Conservation (phyloP, 2,888 invertebrate genomes). For the Eupithecia dodoneata region DNA sequence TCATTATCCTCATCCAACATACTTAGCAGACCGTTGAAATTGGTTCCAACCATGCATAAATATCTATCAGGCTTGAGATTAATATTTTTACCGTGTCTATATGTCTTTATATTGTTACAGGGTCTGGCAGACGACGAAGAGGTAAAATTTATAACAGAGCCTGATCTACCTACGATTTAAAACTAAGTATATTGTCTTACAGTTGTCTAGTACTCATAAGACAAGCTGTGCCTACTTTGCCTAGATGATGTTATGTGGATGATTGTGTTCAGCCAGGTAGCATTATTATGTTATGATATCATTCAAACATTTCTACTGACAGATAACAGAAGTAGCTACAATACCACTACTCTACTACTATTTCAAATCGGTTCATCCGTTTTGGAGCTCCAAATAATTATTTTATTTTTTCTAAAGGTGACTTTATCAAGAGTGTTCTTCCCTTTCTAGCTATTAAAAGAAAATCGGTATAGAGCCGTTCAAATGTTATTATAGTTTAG, state of each 20-base stretch:
- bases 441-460: no score
- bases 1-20: conserved; percentile 70
- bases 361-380: neutral
- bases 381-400: neutral
- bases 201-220: neutral
- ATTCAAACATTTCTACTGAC: neutral
- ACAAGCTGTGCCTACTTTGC: neutral
- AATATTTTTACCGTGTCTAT: conserved; percentile 76
- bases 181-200: neutral
- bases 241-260: no score
- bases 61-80: conserved; percentile 80
- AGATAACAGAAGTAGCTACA: neutral
- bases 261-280: neutral
- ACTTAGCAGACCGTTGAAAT: conserved; percentile 59
- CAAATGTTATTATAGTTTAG: no score
- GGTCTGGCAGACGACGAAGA: conserved; percentile 49
- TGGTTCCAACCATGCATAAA: conserved; percentile 80
- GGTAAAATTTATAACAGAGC: conserved; percentile 11
- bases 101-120: conserved; percentile 30
- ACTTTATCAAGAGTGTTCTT: neutral
- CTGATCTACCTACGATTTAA: neutral
- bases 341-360: no score
- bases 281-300: neutral
- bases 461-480: no score
- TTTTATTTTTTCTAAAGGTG: neutral